These are phyloP conservation scores for Brachionus koreanus DNA, from an alignment of 1,140 invertebrate genomes.

Conservation along the genomic window DNA sequence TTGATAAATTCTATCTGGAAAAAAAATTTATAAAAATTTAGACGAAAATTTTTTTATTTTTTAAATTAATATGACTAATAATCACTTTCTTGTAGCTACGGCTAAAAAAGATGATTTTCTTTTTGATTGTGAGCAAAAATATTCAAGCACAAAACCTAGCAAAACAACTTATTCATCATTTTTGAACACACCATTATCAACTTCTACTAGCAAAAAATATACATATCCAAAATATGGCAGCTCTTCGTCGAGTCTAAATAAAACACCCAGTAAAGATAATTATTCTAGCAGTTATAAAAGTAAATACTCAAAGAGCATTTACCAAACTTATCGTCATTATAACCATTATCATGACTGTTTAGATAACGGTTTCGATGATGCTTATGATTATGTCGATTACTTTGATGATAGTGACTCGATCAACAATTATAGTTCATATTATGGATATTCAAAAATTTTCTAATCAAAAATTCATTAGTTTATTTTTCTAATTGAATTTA, in stretches of 20 bases:
- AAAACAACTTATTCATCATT: neutral
- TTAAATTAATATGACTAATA: neutral
- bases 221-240: constrained; percentile 22
- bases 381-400: constrained; percentile 17
- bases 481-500: neutral
- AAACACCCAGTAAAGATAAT: constrained; percentile 5
- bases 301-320: constrained; percentile 1
- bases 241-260: neutral
- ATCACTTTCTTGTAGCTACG: neutral
- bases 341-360: constrained; percentile 12
- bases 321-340: constrained; percentile 13
- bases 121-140: neutral
- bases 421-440: neutral
- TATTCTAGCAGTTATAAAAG: neutral
- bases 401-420: neutral
- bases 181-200: neutral
- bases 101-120: neutral
- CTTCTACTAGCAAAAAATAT: neutral
- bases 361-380: constrained; percentile 13
- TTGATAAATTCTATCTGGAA: no score
- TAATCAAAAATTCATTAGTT: neutral
- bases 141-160: neutral
- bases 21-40: no score
- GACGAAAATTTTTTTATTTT: neutral
- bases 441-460: constrained; percentile 19